Percentiles rank a stretch among this genome's conserved stretches.
These are phyloP conservation scores for Lycaon pictus DNA, from an alignment of 2,113 vertebrate genomes.

Conservation along the genomic window DNA sequence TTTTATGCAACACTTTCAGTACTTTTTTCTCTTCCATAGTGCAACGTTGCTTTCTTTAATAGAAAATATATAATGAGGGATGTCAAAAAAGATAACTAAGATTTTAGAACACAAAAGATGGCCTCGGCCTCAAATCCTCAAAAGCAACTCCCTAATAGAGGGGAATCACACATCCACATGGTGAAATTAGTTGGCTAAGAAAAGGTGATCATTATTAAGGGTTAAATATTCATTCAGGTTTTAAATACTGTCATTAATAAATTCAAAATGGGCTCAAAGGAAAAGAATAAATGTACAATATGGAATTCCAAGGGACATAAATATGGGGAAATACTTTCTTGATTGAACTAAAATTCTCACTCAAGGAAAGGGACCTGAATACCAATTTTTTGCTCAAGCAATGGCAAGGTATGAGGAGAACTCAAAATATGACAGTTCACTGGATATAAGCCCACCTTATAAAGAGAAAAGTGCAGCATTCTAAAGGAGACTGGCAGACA, in stretches of 20 bases:
- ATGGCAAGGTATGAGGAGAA: constrained; percentile 79
- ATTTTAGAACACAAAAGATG: constrained; percentile 11
- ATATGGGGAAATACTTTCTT: constrained; percentile 60
- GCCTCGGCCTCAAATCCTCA: background rate
- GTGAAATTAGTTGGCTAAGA: background rate
- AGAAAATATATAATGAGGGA: background rate
- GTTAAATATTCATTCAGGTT: constrained; percentile 38
- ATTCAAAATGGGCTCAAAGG: constrained; percentile 51
- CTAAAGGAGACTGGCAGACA: constrained; percentile 84
- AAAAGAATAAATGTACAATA: constrained; percentile 12
- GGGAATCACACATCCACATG: background rate
- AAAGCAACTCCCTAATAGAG: background rate
- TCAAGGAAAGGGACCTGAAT: constrained; percentile 61
- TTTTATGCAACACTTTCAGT: constrained; percentile 41
- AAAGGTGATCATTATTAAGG: background rate
- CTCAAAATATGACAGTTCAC: constrained; percentile 70
- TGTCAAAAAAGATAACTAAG: background rate
- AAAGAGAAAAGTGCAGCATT: constrained; percentile 82
- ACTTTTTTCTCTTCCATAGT: background rate
- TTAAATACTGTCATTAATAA: constrained; percentile 61
- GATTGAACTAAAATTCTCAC: constrained; percentile 66
- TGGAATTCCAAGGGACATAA: constrained; percentile 65
- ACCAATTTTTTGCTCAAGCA: constrained; percentile 77
- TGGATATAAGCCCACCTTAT: constrained; percentile 83
- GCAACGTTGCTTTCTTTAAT: constrained; percentile 42